Conservation (phyloP, 1,140 invertebrate genomes). For the Pseudomyrmex cubaensis region DNA sequence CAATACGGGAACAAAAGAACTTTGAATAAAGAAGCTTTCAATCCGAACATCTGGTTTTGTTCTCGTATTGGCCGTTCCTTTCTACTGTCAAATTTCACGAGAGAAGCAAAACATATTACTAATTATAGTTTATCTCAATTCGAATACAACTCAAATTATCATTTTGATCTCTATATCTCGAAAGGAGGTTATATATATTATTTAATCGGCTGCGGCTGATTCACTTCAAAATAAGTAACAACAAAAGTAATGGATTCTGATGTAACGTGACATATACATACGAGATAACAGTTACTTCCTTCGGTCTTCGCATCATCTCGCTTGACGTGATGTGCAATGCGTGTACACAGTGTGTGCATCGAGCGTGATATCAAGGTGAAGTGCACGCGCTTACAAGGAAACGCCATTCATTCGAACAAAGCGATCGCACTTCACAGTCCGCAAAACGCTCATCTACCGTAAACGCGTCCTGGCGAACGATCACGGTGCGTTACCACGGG, state of each 20-base stretch:
- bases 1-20: too few relatives aligned
- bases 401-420: slow-evolving; percentile 53
- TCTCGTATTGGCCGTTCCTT: too few relatives aligned
- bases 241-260: neutral
- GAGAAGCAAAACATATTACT: too few relatives aligned
- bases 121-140: too few relatives aligned
- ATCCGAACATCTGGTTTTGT: too few relatives aligned
- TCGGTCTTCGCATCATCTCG: neutral
- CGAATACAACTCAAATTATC: too few relatives aligned
- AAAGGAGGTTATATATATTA: too few relatives aligned
- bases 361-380: slow-evolving; percentile 65
- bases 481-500: slow-evolving; percentile 11
- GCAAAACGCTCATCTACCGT: slow-evolving; percentile 62
- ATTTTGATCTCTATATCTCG: too few relatives aligned
- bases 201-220: neutral
- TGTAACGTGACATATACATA: neutral
- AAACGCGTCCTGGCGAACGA: slow-evolving; percentile 53
- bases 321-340: neutral
- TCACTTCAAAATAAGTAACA: neutral
- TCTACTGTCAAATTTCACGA: too few relatives aligned
- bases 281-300: slow-evolving; percentile 15
- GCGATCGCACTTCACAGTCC: slow-evolving; percentile 60
- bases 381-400: slow-evolving; percentile 48
- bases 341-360: neutral
- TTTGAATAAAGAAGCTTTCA: too few relatives aligned